Conservation (phyloP, 2,888 invertebrate genomes). For the Parnassius smintheus region DNA sequence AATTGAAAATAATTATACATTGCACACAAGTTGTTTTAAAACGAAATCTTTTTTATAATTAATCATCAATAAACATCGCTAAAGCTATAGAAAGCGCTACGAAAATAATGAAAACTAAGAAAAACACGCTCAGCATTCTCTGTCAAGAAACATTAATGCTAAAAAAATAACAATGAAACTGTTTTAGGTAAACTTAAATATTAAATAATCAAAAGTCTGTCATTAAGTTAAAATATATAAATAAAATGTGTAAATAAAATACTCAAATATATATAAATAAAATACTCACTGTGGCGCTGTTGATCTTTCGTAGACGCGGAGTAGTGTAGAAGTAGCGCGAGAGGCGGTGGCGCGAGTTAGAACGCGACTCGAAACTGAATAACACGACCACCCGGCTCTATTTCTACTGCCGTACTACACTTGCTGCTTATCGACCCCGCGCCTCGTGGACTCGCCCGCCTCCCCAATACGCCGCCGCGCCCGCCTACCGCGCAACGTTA, state of each 20-base stretch:
- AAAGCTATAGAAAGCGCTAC: neutral
- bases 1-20: no score
- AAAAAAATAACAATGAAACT: neutral
- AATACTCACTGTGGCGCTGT: slow-evolving; percentile 20
- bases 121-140: neutral
- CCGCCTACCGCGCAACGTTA: slow-evolving; percentile 62
- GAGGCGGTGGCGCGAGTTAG: slow-evolving; percentile 38
- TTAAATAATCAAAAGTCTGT: slow-evolving; percentile 9
- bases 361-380: slow-evolving; percentile 29
- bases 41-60: no score
- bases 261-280: neutral
- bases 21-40: no score
- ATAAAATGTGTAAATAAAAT: no score
- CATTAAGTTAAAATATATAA: slow-evolving; percentile 9
- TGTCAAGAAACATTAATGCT: neutral
- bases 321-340: slow-evolving; percentile 33
- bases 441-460: slow-evolving; percentile 46
- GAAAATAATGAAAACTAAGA: neutral
- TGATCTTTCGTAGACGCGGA: slow-evolving; percentile 30
- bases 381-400: slow-evolving; percentile 46
- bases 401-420: slow-evolving; percentile 53
- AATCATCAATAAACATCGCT: neutral
- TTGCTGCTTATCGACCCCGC: slow-evolving; percentile 65
- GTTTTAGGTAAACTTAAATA: neutral
- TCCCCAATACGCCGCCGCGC: slow-evolving; percentile 54